These are phyloP conservation scores for Cheirogaleus medius DNA, from an alignment of 2,113 vertebrate species.

Conservation along the genomic window DNA sequence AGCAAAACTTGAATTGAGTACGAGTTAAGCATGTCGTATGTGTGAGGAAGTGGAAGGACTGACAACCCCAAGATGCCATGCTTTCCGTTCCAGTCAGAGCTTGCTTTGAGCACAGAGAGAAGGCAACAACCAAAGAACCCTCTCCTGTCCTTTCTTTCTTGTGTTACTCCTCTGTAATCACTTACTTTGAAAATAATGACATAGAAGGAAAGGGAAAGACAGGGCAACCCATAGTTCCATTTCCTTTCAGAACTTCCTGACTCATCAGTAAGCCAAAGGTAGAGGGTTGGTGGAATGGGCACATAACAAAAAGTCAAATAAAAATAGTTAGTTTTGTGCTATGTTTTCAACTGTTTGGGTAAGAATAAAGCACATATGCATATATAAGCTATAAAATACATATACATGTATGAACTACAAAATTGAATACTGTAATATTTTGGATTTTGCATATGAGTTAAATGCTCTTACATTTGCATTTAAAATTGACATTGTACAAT, in stretches of 20 bases:
- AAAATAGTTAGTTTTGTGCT: neutral
- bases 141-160: neutral
- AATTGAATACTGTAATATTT: neutral
- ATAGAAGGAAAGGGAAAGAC: neutral
- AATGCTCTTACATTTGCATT: neutral
- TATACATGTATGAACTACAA: neutral
- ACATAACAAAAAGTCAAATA: neutral
- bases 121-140: neutral
- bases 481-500: neutral
- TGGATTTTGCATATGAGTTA: neutral
- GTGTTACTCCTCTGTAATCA: neutral
- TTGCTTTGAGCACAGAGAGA: neutral
- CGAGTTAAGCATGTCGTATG: neutral
- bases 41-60: neutral
- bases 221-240: neutral
- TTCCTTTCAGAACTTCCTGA: neutral
- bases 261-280: neutral
- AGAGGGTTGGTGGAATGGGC: neutral
- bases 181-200: neutral
- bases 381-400: neutral
- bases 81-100: neutral
- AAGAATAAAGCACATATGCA: neutral
- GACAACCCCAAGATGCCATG: neutral
- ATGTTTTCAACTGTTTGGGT: neutral
- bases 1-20: neutral